Evolutionary conservation across 2,113 vertebrate genomes (phyloP).

Genomic region (Poeciliopsis retropinna): DNA sequence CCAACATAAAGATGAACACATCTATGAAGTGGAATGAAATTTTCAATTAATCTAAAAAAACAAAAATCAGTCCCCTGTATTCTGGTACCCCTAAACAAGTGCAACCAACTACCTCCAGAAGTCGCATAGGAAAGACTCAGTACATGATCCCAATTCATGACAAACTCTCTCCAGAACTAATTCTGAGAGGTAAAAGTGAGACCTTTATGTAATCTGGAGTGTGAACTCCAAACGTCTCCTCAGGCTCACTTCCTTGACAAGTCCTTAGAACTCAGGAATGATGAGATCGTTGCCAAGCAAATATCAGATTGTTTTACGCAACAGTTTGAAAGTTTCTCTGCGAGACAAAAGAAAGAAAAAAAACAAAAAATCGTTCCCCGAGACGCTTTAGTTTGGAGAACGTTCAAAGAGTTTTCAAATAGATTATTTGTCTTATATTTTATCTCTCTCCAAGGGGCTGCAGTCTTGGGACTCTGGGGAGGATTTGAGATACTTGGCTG

Average conservation of each 20-base stretch:
- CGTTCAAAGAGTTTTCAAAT: slow-evolving; percentile 47
- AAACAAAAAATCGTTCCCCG: neutral
- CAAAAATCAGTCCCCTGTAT: too few species aligned
- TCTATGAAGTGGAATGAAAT: neutral
- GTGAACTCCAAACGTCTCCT: too few species aligned
- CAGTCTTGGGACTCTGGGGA: slow-evolving; percentile 59
- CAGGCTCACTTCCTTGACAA: too few species aligned
- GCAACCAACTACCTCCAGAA: too few species aligned
- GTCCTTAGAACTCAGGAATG: neutral
- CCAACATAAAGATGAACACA: neutral
- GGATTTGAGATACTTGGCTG: slow-evolving; percentile 61
- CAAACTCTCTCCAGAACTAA: too few species aligned
- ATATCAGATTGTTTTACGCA: slow-evolving; percentile 11
- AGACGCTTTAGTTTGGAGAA: slow-evolving; percentile 23
- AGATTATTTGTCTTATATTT: slow-evolving; percentile 49
- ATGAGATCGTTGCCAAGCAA: slow-evolving; percentile 13
- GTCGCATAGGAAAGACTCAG: too few species aligned
- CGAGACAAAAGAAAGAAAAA: neutral
- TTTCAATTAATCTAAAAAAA: too few species aligned
- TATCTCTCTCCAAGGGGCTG: slow-evolving; percentile 51
- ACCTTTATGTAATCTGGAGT: too few species aligned
- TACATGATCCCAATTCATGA: too few species aligned
- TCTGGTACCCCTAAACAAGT: too few species aligned
- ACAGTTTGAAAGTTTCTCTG: slow-evolving; percentile 14
- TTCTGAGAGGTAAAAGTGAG: too few species aligned